Evolutionary conservation across 2,888 invertebrate species (phyloP).

Genomic region (Fissipunctia ypsillon): DNA sequence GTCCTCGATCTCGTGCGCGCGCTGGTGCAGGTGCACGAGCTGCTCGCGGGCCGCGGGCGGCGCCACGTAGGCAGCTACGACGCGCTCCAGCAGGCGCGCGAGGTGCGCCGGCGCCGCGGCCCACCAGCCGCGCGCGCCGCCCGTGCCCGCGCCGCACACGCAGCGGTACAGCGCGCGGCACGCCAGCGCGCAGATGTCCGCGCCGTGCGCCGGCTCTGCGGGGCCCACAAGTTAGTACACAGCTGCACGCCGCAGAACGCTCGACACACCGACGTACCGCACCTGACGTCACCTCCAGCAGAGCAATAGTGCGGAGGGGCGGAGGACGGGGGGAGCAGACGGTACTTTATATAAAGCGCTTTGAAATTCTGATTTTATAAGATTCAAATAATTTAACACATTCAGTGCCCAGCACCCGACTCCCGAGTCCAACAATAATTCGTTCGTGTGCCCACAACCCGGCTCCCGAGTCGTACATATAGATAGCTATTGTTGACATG

Average conservation of each 20-base stretch:
- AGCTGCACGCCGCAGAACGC: neutral
- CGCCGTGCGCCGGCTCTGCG: constrained; percentile 29
- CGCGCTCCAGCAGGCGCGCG: constrained; percentile 73
- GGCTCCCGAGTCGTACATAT: too few relatives aligned
- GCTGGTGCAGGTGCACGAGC: constrained; percentile 58
- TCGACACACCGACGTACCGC: neutral
- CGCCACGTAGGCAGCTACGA: constrained; percentile 90
- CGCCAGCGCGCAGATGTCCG: constrained; percentile 48
- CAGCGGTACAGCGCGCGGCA: constrained; percentile 39
- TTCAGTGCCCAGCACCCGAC: too few relatives aligned
- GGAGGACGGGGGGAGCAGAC: too few relatives aligned
- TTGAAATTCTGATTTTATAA: too few relatives aligned
- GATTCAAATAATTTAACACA: too few relatives aligned
- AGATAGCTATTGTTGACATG: too few relatives aligned
- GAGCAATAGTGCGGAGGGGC: too few relatives aligned
- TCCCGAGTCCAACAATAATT: too few relatives aligned
- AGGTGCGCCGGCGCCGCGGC: constrained; percentile 93
- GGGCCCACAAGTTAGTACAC: neutral
- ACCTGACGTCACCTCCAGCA: too few relatives aligned
- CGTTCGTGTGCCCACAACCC: too few relatives aligned
- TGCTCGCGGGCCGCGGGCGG: constrained; percentile 63
- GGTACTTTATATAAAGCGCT: too few relatives aligned
- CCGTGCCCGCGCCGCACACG: constrained; percentile 92
- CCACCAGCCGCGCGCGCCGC: constrained; percentile 90
- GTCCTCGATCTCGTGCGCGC: constrained; percentile 62